Conservation (phyloP, 2,888 invertebrate genomes). For the Pasiphila rectangulata region DNA sequence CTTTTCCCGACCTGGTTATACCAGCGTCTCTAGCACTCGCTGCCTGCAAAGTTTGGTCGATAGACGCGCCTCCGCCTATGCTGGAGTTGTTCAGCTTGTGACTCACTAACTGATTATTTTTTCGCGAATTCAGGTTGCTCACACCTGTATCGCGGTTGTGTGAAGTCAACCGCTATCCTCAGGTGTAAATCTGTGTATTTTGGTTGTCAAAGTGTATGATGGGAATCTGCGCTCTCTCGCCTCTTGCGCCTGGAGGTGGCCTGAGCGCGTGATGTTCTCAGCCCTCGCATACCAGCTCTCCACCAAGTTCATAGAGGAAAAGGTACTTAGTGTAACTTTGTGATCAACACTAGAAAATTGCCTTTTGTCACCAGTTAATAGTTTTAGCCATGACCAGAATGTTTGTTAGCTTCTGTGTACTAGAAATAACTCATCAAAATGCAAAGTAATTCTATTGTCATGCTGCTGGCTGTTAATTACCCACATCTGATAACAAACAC, state of each 20-base stretch:
- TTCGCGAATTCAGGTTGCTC: slow-evolving; percentile 41
- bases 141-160: slow-evolving; percentile 30
- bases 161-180: slow-evolving; percentile 25
- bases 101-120: slow-evolving; percentile 54
- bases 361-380: background rate
- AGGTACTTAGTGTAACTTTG: slow-evolving; percentile 43
- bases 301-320: slow-evolving; percentile 67
- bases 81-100: slow-evolving; percentile 38
- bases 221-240: slow-evolving; percentile 42
- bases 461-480: slow-evolving; percentile 15
- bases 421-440: slow-evolving; percentile 18
- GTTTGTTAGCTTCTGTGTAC: background rate
- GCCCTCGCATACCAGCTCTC: slow-evolving; percentile 70
- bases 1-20: slow-evolving; percentile 52
- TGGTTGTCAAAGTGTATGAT: slow-evolving; percentile 44
- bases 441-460: slow-evolving; percentile 25
- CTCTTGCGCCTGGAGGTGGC: slow-evolving; percentile 50
- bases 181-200: slow-evolving; percentile 19
- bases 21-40: slow-evolving; percentile 11
- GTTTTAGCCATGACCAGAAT: slow-evolving; percentile 12
- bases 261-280: slow-evolving; percentile 60
- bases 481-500: slow-evolving; percentile 11
- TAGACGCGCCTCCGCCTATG: slow-evolving; percentile 35
- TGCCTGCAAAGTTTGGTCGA: slow-evolving; percentile 46
- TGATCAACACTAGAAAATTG: background rate